Conservation (phyloP, 2,113 vertebrate genomes). For the Istiophorus platypterus region DNA sequence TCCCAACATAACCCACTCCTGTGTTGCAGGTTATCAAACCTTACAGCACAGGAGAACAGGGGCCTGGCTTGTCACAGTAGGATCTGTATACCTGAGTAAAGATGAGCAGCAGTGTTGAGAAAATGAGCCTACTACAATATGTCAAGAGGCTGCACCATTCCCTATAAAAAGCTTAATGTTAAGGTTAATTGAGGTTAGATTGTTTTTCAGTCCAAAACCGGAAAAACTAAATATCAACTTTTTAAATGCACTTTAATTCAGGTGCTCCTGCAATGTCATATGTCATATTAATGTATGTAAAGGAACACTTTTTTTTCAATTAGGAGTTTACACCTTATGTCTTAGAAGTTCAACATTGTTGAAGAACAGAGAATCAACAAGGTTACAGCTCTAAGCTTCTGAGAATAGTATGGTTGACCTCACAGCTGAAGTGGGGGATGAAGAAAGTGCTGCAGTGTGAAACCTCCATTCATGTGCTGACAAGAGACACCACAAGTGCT, state of each 20-base stretch:
- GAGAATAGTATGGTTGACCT: not conserved
- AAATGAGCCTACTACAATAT: not conserved
- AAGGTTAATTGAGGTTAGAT: not conserved
- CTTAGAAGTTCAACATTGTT: not conserved
- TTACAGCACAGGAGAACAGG: not conserved
- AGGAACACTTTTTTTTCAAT: not conserved
- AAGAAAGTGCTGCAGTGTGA: conserved; percentile 11
- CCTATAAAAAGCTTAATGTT: not conserved
- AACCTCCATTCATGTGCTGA: not conserved
- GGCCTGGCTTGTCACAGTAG: not conserved
- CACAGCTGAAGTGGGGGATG: not conserved
- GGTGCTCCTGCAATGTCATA: not conserved
- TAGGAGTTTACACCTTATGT: not conserved
- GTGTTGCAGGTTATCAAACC: not conserved
- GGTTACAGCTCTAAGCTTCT: not conserved
- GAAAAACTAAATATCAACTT: not conserved
- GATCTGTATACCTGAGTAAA: not conserved
- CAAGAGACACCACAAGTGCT: not conserved
- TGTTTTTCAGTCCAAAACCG: not conserved
- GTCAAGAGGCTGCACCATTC: not conserved
- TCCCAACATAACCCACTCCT: not conserved
- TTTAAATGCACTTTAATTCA: not conserved
- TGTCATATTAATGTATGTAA: not conserved
- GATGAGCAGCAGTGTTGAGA: not conserved
- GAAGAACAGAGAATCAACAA: not conserved